Conservation (phyloP, 2,113 vertebrate species). For the Psammodynastes pulverulentus region DNA sequence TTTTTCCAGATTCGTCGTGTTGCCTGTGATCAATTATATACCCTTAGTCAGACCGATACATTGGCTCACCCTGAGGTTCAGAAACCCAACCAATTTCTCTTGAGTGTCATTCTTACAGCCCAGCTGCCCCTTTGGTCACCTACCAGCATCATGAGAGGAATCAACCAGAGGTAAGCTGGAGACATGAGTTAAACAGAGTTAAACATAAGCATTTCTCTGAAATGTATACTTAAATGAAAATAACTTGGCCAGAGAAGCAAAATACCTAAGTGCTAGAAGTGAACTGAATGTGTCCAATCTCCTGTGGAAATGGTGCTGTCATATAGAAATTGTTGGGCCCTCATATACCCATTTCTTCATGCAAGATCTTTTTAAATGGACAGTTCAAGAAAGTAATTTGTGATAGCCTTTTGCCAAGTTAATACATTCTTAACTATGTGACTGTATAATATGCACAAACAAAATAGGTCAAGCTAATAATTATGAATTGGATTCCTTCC, state of each 20-base stretch:
- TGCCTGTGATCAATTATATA: constrained; percentile 95
- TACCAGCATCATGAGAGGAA: constrained; percentile 95
- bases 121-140: constrained; percentile 97
- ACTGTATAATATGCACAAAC: not conserved
- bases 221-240: not conserved
- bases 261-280: not conserved
- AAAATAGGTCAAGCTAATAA: not conserved
- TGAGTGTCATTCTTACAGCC: constrained; percentile 87
- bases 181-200: not conserved
- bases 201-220: not conserved
- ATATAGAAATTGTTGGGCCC: not conserved
- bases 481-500: not conserved
- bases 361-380: not conserved
- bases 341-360: not conserved
- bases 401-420: not conserved
- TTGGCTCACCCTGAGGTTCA: constrained; percentile 88
- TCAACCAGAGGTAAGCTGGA: constrained; percentile 87
- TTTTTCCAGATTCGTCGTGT: constrained; percentile 87
- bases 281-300: not conserved
- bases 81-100: constrained; percentile 93
- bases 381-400: not conserved
- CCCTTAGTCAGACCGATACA: constrained; percentile 93
- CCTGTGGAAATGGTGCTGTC: not conserved
- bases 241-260: not conserved
- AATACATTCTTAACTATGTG: not conserved